Conservation (phyloP, 2,888 invertebrate species). For the Platynereis dumerilii region DNA sequence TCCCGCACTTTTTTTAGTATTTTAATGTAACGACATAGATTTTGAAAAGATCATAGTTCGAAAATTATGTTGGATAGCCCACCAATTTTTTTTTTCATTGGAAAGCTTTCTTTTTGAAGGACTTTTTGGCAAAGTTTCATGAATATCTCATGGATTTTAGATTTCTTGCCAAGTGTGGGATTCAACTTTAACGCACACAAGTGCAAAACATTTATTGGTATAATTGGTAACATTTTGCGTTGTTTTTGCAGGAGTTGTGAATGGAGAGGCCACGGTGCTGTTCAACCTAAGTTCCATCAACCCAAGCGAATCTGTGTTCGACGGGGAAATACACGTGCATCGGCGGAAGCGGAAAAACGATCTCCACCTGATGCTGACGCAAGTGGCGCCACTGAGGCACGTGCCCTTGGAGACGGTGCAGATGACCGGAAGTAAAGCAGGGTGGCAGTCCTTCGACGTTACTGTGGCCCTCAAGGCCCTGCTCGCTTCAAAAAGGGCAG, state of each 20-base stretch:
- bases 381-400: constrained; percentile 48
- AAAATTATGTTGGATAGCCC: no score
- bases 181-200: no score
- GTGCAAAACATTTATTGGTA: no score
- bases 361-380: constrained; percentile 45
- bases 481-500: constrained; percentile 40
- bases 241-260: constrained; percentile 46
- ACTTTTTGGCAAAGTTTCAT: no score
- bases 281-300: constrained; percentile 62
- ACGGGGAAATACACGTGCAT: constrained; percentile 62
- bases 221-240: no score
- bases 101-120: no score
- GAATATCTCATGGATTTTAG: no score
- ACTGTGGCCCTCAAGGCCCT: constrained; percentile 51
- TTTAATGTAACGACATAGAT: no score
- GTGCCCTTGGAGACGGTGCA: constrained; percentile 42
- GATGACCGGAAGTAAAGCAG: constrained; percentile 39
- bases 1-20: no score
- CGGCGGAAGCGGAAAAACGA: constrained; percentile 42
- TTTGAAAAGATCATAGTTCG: no score
- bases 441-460: constrained; percentile 60
- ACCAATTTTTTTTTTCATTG: no score
- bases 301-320: constrained; percentile 55
- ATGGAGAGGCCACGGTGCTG: constrained; percentile 62
- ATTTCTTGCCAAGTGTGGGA: no score